Evolutionary conservation across 2,797 vertebrate genomes (phyloP).

Genomic region (Sebastes baramenuke): DNA sequence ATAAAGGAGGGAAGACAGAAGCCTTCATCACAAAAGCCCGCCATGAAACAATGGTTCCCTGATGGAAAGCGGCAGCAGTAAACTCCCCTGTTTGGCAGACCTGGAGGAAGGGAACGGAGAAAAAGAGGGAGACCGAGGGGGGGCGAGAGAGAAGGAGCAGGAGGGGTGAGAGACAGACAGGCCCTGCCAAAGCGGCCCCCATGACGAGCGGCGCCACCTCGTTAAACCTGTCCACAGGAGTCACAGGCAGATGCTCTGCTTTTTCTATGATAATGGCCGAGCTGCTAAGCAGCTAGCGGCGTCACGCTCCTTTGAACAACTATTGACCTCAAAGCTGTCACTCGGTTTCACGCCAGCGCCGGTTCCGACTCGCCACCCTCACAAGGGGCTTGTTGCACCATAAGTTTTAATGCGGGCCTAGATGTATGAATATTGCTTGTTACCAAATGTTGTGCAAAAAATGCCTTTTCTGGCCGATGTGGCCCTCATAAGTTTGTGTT

Average conservation of each 20-base stretch:
- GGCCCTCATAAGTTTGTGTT: not conserved
- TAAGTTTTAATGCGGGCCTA: conserved; percentile 29
- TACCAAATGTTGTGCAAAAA: conserved; percentile 8
- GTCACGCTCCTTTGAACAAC: conserved; percentile 70
- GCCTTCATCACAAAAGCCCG: conserved; percentile 53
- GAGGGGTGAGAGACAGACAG: conserved; percentile 32
- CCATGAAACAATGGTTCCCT: conserved; percentile 64
- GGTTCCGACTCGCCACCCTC: conserved; percentile 46
- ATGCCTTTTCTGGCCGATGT: not conserved
- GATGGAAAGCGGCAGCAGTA: conserved; percentile 50
- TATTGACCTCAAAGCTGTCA: conserved; percentile 69
- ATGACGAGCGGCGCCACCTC: conserved; percentile 64
- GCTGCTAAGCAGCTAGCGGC: conserved; percentile 56
- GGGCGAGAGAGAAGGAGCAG: not conserved
- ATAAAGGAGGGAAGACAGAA: conserved; percentile 35
- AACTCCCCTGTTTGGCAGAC: conserved; percentile 52
- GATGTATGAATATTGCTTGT: conserved; percentile 23
- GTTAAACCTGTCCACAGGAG: conserved; percentile 72
- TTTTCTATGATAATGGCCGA: conserved; percentile 71
- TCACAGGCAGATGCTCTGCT: conserved; percentile 70
- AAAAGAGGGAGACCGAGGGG: not conserved
- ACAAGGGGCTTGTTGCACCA: conserved; percentile 26
- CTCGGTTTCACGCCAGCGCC: conserved; percentile 23
- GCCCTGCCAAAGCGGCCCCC: conserved; percentile 54
- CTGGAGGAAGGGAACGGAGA: conserved; percentile 15